Base-by-base conservation (phyloP, 2,888 invertebrate species). In the Ennomos erosarius region DNA sequence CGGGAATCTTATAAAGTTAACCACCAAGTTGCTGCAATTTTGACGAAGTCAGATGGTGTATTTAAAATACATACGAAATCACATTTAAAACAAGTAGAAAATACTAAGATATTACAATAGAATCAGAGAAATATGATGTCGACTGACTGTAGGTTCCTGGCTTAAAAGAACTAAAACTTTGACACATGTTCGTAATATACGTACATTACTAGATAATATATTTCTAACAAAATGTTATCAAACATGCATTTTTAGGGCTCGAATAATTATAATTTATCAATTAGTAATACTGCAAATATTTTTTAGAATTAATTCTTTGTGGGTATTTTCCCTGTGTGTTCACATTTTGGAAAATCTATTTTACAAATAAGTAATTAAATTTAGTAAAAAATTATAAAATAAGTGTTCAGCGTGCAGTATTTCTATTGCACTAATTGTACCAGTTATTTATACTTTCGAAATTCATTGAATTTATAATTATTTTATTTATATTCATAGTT, bases 141-240 rank as follows among this genome's bases (percentile, higher is more conserved):
- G 55, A 60, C 59, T 59, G 60, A 65, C 62, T 67, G 52, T 68
- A 57, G 61, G 50, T 55, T 56, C 46, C 56, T 56, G 39, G 35
- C 9, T 9, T 40, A 10, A 16, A 39, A 39, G 40, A 37, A 26
- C 39, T 16, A 13, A 34, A 67, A 55, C 63, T 69, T 48, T 55
- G 42, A 50, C 50, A 38, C 10, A 26, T 48, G 37, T 37, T 33
- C 8, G 1, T 9, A 33, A 9, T 1, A 26, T 38, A 13, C 10
- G 13, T 46, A 46, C 10, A 37, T 46, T 46, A 16, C 16, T 45
- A 49, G 35, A 10, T 43, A 54, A 10, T 43, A 54, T 26, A 50
- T 10, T 36, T 43, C 44, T 48, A 40, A 51, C 40, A 49, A 45
- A 50, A 47, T 45, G 11, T 47, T 42, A 36, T 44, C 12, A 46